These are phyloP conservation scores for Oscheius sp. DNA, from an alignment of 2,888 invertebrate genomes.

Conservation along the genomic window DNA sequence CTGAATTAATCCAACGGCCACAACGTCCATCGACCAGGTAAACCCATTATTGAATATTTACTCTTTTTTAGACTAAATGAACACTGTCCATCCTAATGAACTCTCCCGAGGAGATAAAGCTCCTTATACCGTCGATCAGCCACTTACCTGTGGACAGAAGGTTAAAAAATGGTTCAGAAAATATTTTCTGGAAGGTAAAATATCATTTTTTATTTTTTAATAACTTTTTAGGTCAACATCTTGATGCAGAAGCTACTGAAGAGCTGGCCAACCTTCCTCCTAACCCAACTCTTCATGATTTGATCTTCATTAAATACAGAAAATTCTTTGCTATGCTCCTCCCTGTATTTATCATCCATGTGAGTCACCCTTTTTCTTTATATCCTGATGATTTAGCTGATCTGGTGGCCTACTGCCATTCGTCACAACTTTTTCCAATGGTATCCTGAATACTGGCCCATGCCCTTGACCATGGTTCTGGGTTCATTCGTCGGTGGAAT, in stretches of 20 bases:
- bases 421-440: conserved; percentile 61
- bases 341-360: conserved; percentile 58
- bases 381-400: conserved; percentile 36
- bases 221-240: conserved; percentile 51
- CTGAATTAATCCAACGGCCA: neutral
- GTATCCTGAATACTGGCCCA: conserved; percentile 66
- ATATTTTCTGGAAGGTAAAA: conserved; percentile 47
- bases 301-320: conserved; percentile 55
- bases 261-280: conserved; percentile 44
- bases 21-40: neutral
- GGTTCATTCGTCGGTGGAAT: conserved; percentile 69
- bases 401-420: conserved; percentile 68
- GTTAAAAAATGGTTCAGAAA: conserved; percentile 49
- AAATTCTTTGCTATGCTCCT: conserved; percentile 58
- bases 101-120: conserved; percentile 22
- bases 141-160: conserved; percentile 41
- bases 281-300: conserved; percentile 48
- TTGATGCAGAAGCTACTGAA: conserved; percentile 50
- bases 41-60: neutral
- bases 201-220: neutral
- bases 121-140: conserved; percentile 34
- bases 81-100: conserved; percentile 10
- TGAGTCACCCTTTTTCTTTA: conserved; percentile 29
- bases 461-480: conserved; percentile 70
- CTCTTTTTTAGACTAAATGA: neutral